Conservation (phyloP, 2,113 vertebrate species). For the Oreochromis tanganicae region DNA sequence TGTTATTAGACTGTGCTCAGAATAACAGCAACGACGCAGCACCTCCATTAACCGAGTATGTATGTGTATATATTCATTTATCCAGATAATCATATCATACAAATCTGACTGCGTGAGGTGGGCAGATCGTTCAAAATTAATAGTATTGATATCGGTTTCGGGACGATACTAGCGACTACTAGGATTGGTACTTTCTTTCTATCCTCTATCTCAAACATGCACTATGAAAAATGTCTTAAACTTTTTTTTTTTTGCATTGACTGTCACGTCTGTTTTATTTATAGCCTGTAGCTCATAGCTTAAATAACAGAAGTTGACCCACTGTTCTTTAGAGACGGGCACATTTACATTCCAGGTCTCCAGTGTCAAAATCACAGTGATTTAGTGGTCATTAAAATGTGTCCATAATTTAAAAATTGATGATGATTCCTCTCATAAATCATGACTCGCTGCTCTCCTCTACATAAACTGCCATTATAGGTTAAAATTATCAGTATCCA, state of each 20-base stretch:
- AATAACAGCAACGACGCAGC: not conserved
- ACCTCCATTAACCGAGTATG: too few species aligned
- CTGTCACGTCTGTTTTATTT: not conserved
- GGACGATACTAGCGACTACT: not conserved
- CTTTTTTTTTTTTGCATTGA: not conserved
- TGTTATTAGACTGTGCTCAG: not conserved
- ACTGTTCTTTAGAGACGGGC: not conserved
- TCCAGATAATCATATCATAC: not conserved
- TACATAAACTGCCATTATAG: not conserved
- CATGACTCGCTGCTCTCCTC: not conserved
- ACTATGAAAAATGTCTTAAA: not conserved
- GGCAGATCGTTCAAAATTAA: not conserved
- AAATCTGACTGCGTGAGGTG: not conserved
- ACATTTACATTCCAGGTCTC: not conserved
- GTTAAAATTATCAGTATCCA: not conserved
- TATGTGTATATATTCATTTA: not conserved
- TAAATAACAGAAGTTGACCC: not conserved
- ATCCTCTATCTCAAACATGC: not conserved
- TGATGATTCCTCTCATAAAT: not conserved
- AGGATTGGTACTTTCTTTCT: not conserved
- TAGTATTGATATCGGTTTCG: not conserved
- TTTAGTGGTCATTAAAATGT: not conserved
- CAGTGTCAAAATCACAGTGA: not conserved
- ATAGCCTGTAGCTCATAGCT: not conserved
- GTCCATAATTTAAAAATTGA: not conserved